Evolutionary conservation across 2,113 vertebrate species (phyloP).

Genomic region (Ammodramus savannarum): DNA sequence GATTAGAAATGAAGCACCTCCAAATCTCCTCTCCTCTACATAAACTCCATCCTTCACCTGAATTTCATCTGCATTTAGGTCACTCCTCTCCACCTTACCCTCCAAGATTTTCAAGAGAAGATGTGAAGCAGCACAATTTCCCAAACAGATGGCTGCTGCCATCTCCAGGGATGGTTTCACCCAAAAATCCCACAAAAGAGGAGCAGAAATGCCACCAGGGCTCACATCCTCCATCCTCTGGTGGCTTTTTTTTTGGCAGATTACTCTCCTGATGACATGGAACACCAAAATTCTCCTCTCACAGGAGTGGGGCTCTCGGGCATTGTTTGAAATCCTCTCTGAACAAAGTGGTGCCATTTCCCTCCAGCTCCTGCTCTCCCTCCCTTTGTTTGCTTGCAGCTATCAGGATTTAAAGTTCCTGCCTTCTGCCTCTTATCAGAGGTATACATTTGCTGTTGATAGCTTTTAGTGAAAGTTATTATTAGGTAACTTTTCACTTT

Average conservation of each 20-base stretch:
- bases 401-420: conserved; percentile 13
- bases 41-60: background rate
- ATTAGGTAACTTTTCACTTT: conserved; percentile 56
- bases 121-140: background rate
- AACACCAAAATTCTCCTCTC: background rate
- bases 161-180: background rate
- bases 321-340: background rate
- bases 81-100: background rate
- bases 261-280: background rate
- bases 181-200: accelerated
- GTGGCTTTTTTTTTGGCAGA: background rate
- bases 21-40: background rate
- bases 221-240: background rate
- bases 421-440: conserved; percentile 43
- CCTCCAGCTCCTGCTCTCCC: background rate
- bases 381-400: background rate
- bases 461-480: conserved; percentile 59
- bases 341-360: background rate
- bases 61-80: background rate
- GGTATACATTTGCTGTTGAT: conserved; percentile 19
- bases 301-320: background rate
- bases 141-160: background rate
- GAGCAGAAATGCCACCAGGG: background rate
- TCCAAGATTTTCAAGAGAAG: background rate
- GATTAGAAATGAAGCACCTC: background rate